phyloP scores from a whole-genome alignment of 2,113 vertebrate genomes.

The Crypturellus undulatus region DNA sequence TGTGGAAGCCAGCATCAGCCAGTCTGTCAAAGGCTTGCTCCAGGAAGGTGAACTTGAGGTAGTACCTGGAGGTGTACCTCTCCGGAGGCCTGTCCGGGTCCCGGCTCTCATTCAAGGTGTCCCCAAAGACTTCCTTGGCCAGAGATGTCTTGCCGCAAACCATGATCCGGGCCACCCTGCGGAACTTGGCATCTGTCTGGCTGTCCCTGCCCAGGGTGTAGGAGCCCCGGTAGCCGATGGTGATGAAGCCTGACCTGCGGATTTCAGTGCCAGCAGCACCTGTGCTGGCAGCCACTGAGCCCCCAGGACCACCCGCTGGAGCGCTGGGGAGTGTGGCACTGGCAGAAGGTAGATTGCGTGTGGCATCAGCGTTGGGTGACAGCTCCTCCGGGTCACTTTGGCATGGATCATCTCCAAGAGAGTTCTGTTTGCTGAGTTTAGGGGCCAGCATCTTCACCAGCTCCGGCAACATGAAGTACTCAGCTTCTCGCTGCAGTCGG shows the following conservation, averaged over 20 bases:
- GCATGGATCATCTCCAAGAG: slow-evolving; percentile 86
- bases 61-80: slow-evolving; percentile 93
- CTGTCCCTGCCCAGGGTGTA: slow-evolving; percentile 93
- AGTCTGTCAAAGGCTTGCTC: slow-evolving; percentile 96
- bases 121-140: slow-evolving; percentile 96
- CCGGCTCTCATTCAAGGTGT: slow-evolving; percentile 93
- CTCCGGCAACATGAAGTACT: slow-evolving; percentile 91
- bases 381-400: slow-evolving; percentile 90
- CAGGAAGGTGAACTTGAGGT: slow-evolving; percentile 95
- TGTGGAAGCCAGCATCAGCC: slow-evolving; percentile 91
- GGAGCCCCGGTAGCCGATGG: slow-evolving; percentile 91
- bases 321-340: slow-evolving; percentile 48
- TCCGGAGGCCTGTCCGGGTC: slow-evolving; percentile 92
- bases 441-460: slow-evolving; percentile 87
- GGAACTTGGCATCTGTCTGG: slow-evolving; percentile 93
- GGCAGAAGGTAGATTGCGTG: slow-evolving; percentile 75
- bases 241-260: slow-evolving; percentile 90
- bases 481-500: slow-evolving; percentile 90
- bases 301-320: slow-evolving; percentile 13
- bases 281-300: accelerated
- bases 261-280: slow-evolving; percentile 43
- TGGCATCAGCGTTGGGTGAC: slow-evolving; percentile 78
- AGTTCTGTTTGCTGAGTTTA: slow-evolving; percentile 91
- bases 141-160: slow-evolving; percentile 93
- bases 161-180: slow-evolving; percentile 92